A percentile compares a stretch with the other conserved stretches of the same genome.
These are phyloP conservation scores for Toxotes chatareus DNA, from an alignment of 2,113 vertebrate genomes.

Conservation along the genomic window DNA sequence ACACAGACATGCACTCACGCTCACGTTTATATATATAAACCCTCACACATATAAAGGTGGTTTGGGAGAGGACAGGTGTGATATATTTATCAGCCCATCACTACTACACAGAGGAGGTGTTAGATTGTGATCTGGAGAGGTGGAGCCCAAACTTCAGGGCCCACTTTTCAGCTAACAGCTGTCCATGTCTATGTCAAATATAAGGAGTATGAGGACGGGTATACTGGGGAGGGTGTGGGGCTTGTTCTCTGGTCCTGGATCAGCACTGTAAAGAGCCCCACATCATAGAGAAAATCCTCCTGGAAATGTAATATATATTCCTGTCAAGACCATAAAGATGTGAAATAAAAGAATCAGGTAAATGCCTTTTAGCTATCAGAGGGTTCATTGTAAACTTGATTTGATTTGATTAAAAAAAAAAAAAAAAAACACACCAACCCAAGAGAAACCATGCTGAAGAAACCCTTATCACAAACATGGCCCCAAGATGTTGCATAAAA, in stretches of 20 bases:
- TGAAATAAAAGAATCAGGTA: not conserved
- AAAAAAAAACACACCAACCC: not conserved
- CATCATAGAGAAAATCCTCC: not conserved
- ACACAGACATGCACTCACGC: slow-evolving; percentile 3
- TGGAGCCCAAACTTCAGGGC: slow-evolving; percentile 33
- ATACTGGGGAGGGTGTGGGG: not conserved
- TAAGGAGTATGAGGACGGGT: slow-evolving; percentile 32
- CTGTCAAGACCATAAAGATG: not conserved
- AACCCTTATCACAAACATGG: not conserved
- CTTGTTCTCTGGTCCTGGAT: not conserved
- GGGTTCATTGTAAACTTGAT: not conserved
- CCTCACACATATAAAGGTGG: not conserved
- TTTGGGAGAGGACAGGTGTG: slow-evolving; percentile 48
- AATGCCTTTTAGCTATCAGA: not conserved
- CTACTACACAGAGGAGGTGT: slow-evolving; percentile 53
- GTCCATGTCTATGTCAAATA: slow-evolving; percentile 46
- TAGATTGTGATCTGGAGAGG: slow-evolving; percentile 45
- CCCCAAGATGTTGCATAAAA: not conserved
- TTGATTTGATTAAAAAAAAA: not conserved
- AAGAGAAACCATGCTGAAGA: no score
- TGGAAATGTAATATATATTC: not conserved
- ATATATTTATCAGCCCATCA: slow-evolving; percentile 57
- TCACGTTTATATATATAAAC: not conserved
- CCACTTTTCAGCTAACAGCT: slow-evolving; percentile 37
- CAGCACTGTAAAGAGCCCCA: not conserved